Conservation (phyloP, 2,113 vertebrate genomes). For the Vanacampus margaritifer region DNA sequence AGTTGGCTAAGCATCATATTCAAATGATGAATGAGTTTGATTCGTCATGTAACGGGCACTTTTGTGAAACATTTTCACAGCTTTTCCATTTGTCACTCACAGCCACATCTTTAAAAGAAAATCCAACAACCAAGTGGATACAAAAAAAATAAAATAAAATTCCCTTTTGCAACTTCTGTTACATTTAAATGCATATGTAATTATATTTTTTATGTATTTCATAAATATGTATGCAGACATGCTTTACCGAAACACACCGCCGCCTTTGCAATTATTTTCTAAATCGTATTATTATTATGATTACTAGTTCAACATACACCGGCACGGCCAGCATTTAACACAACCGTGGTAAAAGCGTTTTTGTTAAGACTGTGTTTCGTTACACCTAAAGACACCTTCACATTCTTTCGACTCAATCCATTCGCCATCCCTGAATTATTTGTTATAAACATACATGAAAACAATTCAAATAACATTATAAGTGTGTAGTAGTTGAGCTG, state of each 20-base stretch:
- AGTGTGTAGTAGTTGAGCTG: not conserved
- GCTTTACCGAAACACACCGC: conserved; percentile 1
- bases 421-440: conserved; percentile 32
- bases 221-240: not conserved
- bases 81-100: not conserved
- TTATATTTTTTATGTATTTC: not conserved
- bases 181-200: not conserved
- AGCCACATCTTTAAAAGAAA: not conserved
- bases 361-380: conserved; percentile 20
- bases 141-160: too few species aligned
- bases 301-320: conserved; percentile 7
- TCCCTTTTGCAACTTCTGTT: not conserved
- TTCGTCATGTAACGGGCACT: not conserved
- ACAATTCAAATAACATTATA: conserved; percentile 10
- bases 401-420: conserved; percentile 48
- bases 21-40: too few species aligned
- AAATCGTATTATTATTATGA: conserved; percentile 13
- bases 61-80: not conserved
- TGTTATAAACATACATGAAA: not conserved
- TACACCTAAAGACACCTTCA: conserved; percentile 40
- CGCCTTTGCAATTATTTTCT: not conserved
- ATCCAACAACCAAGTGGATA: not conserved
- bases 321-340: conserved; percentile 16
- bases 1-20: too few species aligned
- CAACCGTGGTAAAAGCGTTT: conserved; percentile 30